Percentiles rank a stretch among this genome's conserved stretches.
phyloP scores from a whole-genome alignment of 2,888 invertebrate genomes.

The Macrophya annulata region DNA sequence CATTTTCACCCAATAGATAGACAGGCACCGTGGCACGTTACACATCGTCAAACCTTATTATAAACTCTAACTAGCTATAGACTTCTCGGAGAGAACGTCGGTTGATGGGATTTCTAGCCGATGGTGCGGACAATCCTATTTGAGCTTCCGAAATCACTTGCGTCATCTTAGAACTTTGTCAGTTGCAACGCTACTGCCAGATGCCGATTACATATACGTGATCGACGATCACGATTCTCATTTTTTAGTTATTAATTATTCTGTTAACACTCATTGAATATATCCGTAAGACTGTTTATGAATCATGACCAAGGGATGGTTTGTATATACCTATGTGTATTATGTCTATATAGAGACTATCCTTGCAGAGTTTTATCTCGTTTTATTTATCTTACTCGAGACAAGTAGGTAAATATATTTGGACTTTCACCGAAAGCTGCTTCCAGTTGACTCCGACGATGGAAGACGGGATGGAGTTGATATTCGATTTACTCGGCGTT shows the following conservation, averaged over 20 bases:
- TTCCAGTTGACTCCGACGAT: slow-evolving; percentile 40
- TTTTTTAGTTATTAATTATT: not conserved
- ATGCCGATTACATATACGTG: slow-evolving; percentile 22
- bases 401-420: slow-evolving; percentile 44
- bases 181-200: slow-evolving; percentile 42
- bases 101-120: slow-evolving; percentile 80
- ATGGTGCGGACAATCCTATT: slow-evolving; percentile 80
- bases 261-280: not conserved
- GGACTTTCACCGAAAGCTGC: slow-evolving; percentile 28
- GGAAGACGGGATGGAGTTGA: slow-evolving; percentile 44
- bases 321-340: not conserved
- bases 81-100: slow-evolving; percentile 73
- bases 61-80: slow-evolving; percentile 78
- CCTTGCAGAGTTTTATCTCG: slow-evolving; percentile 12
- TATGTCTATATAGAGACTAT: not conserved
- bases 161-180: slow-evolving; percentile 65
- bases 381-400: slow-evolving; percentile 45
- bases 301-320: not conserved
- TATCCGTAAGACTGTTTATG: not conserved
- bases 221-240: not conserved
- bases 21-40: slow-evolving; percentile 76
- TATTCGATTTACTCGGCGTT: slow-evolving; percentile 52
- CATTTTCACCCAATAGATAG: slow-evolving; percentile 80
- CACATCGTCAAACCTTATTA: slow-evolving; percentile 78
- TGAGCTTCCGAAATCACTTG: slow-evolving; percentile 72